Percentiles rank a stretch among this genome's conserved stretches.
Evolutionary conservation across 2,113 vertebrate genomes (phyloP).

Genomic region (Diphyllodes magnificus): DNA sequence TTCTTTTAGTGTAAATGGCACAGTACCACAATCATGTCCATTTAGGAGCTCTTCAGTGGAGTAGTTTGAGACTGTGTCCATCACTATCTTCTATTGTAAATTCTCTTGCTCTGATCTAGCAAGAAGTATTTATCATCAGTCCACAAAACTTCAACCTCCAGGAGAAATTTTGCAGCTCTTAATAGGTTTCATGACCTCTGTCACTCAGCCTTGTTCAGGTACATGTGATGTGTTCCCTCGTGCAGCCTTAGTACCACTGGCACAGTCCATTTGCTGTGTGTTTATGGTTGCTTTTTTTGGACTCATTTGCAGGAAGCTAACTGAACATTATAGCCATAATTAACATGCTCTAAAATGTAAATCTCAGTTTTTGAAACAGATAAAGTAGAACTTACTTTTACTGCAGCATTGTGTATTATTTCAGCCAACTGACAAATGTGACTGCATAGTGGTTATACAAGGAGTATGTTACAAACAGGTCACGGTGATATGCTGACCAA

Average conservation of each 20-base stretch:
- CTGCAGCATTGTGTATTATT: neutral
- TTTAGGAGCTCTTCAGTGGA: neutral
- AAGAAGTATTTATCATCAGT: neutral
- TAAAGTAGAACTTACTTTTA: neutral
- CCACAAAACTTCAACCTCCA: neutral
- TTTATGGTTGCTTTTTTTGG: neutral
- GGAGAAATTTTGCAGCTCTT: neutral
- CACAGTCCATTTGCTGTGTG: neutral
- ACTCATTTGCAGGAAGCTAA: neutral
- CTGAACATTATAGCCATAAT: neutral
- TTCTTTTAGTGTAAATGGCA: neutral
- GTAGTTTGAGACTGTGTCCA: neutral
- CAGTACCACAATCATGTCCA: neutral
- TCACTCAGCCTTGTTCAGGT: neutral
- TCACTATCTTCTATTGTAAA: neutral
- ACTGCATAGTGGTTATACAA: neutral
- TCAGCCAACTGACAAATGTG: neutral
- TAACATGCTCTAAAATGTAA: neutral
- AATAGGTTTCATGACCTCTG: neutral
- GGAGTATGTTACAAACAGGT: neutral
- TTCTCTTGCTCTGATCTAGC: neutral
- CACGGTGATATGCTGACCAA: neutral
- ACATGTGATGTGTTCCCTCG: neutral
- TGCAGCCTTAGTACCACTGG: neutral
- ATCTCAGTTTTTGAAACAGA: neutral